Base-by-base conservation (phyloP, 2,113 vertebrate genomes). In the Oriolus oriolus region DNA sequence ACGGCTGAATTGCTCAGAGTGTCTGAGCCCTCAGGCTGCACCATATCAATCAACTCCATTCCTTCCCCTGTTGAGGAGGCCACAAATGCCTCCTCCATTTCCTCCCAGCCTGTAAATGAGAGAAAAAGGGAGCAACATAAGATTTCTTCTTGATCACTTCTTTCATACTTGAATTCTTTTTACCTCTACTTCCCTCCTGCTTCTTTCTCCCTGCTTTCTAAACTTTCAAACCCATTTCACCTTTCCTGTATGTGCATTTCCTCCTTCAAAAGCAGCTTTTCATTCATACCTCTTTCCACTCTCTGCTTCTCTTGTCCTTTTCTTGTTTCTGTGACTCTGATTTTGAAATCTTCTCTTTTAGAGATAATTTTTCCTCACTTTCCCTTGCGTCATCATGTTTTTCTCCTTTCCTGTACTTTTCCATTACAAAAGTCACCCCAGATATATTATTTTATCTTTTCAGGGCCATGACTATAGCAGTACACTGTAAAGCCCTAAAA, bases 61-160 rank as follows among this genome's bases (percentile, higher is more conserved):
- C 61, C 87, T 95, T 98, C 97, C 7, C 98, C 98, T 61, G 81
- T 90, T 5, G 98, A 98, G 0, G 97, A 97, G 54, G 91, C 97
- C 95, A 97, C 47, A 53, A 98, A 98, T 22, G 39, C 76, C 86
- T 98, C 98, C 77, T 97, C 95, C 19, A 95, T 97, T 59, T 95
- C n/a, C 16, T 95, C 92, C 95, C 88, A 96, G 18, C 54, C 98
- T 98, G 87, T 37, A 96, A 80, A 14, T 13, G 7, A 27, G 24
- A 6, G 39, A 1, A 22, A 21, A 69, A 28, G 21, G 39, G 7
- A 41, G 64, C 24, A 93, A 69, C 4, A 44, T 85, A 26, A 71
- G 33, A 12, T 80, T 83, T 81, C 8, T 71, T 61, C 30, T 52
- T 44, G 10, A 52, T 71, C 27, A 47, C 6, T 39, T 61, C 23